Evolutionary conservation across 1,140 invertebrate genomes (phyloP), one percentile per base, ranked within the genome.

Genomic region (Elymnias hypermnestra): DNA sequence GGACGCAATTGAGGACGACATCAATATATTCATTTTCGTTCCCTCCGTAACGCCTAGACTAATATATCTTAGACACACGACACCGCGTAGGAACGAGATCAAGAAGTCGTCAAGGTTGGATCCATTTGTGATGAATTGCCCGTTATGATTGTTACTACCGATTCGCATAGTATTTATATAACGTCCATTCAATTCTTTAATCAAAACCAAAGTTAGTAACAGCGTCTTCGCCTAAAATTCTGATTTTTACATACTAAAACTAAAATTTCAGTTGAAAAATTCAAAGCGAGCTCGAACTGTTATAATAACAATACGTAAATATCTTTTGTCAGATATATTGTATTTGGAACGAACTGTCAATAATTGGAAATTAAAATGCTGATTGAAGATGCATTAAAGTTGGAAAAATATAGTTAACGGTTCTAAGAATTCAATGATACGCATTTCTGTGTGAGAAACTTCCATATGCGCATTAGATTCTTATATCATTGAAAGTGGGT

Each of bases 31-130:
- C 43, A 51, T 51, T 39, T 38, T 44, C 23, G 25, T 38, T 43
- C 40, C 41, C 48, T 33, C 38, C 13, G 8, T 35, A 8, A 51
- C 48, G 26, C 19, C 29, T 48, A 35, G 22, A 41, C 66, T 68
- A 72, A 79, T 78, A 71, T 46, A 61, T 61, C 53, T 59, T 53
- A 55, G 57, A 72, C 66, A 72, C 50, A 63, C 59, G 61, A 77
- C 68, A 74, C 59, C 51, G 72, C 72, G 72, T 71, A 78, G 74
- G 65, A 78, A 74, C 72, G 66, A 63, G 66, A 78, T 73, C 71
- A 79, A 82, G 72, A 72, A 72, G 72, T 70, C 62, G 67, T 61
- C 76, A 84, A 84, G 78, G 81, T 63, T 77, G 62, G 67, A 84
- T 77, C 75, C 65, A 84, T 84, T 81, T 76, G 55, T n/a, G n/a